A percentile compares a stretch with the other conserved stretches of the same genome.
Conservation (phyloP, 2,113 vertebrate genomes). For the Paradoxurus hermaphroditus region DNA sequence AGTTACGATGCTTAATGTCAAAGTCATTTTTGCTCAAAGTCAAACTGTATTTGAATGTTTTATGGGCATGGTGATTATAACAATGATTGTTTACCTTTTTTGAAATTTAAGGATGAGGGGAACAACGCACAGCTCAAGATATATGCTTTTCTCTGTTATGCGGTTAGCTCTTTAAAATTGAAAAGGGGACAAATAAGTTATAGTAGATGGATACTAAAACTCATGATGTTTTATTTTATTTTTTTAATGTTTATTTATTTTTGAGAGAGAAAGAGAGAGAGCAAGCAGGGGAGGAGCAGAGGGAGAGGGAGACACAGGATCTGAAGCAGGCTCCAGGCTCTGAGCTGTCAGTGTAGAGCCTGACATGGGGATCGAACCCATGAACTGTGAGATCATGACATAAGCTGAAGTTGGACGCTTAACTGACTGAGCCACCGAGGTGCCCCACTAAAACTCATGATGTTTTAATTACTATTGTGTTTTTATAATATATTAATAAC, state of each 20-base stretch:
- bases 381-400: too few species aligned
- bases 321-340: too few species aligned
- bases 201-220: not conserved
- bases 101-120: not conserved
- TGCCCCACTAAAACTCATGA: not conserved
- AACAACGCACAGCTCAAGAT: not conserved
- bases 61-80: not conserved
- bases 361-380: too few species aligned
- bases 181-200: not conserved
- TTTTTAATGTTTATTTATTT: not conserved
- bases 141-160: not conserved
- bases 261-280: too few species aligned
- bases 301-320: too few species aligned
- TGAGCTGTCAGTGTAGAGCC: too few species aligned
- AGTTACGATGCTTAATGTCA: not conserved
- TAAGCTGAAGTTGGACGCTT: too few species aligned
- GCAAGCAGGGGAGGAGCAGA: too few species aligned
- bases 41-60: not conserved
- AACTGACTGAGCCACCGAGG: too few species aligned
- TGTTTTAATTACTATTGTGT: constrained; percentile 4
- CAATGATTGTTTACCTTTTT: not conserved
- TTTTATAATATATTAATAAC: not conserved
- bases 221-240: constrained; percentile 1
- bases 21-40: constrained; percentile 10
- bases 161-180: not conserved